A percentile compares a stretch with the other conserved stretches of the same genome.
Evolutionary conservation across 2,888 invertebrate genomes (phyloP).

Genomic region (Chaetogeoica ovagalla): DNA sequence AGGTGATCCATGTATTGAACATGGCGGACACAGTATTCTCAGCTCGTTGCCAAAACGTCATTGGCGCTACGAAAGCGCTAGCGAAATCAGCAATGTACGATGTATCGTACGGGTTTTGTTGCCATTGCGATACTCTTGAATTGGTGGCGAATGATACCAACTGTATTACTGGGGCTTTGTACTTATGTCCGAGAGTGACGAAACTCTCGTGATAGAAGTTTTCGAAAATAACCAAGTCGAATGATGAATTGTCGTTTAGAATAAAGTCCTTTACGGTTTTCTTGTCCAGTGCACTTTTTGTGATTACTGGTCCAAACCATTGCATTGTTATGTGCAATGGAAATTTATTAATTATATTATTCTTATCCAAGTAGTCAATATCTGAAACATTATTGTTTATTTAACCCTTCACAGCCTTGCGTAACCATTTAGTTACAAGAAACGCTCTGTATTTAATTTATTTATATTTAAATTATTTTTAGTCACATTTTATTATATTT

Average conservation of each 20-base stretch:
- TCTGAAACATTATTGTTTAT: background rate
- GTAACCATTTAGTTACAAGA: too few relatives aligned
- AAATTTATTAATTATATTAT: background rate
- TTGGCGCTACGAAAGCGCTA: conserved; percentile 8
- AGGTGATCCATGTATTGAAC: conserved; percentile 10
- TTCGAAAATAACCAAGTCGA: conserved; percentile 17
- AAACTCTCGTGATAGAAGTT: conserved; percentile 58
- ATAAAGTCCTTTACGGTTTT: background rate
- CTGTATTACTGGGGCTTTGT: conserved; percentile 57
- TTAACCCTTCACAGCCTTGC: too few relatives aligned
- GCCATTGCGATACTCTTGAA: conserved; percentile 42
- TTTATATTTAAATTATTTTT: too few relatives aligned
- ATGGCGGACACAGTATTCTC: background rate
- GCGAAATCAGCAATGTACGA: conserved; percentile 45
- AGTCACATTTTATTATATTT: too few relatives aligned
- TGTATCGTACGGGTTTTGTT: conserved; percentile 38
- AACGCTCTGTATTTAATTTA: too few relatives aligned
- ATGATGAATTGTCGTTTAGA: background rate
- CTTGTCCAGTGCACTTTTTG: conserved; percentile 1
- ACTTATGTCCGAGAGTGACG: conserved; percentile 57
- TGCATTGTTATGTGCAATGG: background rate
- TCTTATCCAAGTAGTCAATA: conserved; percentile 1
- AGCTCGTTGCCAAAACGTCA: conserved; percentile 26
- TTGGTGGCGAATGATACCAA: conserved; percentile 20
- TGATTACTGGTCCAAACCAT: conserved; percentile 4